These are phyloP conservation scores for Oceanodroma tethys DNA, from an alignment of 2,113 vertebrate species.

Conservation along the genomic window DNA sequence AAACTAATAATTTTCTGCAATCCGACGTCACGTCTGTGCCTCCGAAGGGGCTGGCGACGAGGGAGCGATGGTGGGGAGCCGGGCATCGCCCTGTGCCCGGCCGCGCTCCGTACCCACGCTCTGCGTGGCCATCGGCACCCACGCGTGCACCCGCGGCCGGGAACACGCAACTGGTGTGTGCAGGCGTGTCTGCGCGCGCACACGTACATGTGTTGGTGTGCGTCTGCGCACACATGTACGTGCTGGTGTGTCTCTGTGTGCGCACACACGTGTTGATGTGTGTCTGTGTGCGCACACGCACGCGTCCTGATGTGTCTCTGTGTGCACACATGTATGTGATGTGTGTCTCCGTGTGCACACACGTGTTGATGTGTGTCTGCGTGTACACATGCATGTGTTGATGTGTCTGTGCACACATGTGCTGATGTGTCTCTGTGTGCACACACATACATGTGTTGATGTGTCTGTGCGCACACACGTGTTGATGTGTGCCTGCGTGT, in stretches of 20 bases:
- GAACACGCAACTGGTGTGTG: not conserved
- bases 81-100: not conserved
- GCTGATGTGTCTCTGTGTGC: no score
- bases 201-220: rapidly evolving
- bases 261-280: rapidly evolving
- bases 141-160: not conserved
- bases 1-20: constrained; percentile 46
- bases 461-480: no score
- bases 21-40: constrained; percentile 41
- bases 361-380: rapidly evolving
- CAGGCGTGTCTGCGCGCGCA: not conserved
- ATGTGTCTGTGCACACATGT: no score
- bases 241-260: not conserved
- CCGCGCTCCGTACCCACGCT: not conserved
- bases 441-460: no score
- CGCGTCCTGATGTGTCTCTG: no score
- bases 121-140: not conserved
- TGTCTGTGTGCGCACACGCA: no score
- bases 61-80: not conserved
- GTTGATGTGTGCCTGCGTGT: no score
- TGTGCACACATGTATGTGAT: rapidly evolving
- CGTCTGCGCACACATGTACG: no score
- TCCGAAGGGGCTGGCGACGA: not conserved
- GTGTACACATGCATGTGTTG: not conserved
- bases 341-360: not conserved